Conservation (phyloP, 2,113 vertebrate species). For the Sturnira hondurensis region DNA sequence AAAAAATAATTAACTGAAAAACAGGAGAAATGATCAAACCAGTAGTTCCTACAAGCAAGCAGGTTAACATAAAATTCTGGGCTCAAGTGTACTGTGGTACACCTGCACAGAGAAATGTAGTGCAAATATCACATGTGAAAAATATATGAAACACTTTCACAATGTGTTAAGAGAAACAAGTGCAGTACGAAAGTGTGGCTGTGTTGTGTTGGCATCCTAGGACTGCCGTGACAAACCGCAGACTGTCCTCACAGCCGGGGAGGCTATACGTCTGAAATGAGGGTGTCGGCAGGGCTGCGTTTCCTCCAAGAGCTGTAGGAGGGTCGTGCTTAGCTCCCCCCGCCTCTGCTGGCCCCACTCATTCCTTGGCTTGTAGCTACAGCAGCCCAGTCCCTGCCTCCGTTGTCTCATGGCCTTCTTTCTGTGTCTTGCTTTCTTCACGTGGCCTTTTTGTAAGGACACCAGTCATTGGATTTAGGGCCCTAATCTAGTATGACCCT, state of each 20-base stretch:
- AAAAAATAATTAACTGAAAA: neutral
- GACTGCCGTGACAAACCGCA: neutral
- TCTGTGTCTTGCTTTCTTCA: neutral
- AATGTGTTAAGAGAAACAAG: neutral
- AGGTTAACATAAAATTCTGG: neutral
- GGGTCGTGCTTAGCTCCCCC: neutral
- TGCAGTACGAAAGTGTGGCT: neutral
- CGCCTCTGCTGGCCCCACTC: accelerated
- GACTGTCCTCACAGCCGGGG: neutral
- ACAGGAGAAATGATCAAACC: neutral
- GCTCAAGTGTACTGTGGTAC: neutral
- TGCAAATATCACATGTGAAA: neutral
- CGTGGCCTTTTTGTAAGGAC: neutral
- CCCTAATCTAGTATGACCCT: neutral
- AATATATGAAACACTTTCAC: neutral
- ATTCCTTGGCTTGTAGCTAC: neutral
- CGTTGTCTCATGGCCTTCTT: neutral
- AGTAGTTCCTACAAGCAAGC: neutral
- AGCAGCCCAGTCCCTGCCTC: neutral
- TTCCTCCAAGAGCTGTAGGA: neutral
- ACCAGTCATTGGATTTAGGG: neutral
- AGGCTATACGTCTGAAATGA: neutral
- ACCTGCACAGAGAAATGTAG: neutral
- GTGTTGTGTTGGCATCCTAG: neutral
- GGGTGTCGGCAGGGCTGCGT: neutral